Evolutionary conservation across 1,140 invertebrate species (phyloP).

Genomic region (Camponotus vicinus): DNA sequence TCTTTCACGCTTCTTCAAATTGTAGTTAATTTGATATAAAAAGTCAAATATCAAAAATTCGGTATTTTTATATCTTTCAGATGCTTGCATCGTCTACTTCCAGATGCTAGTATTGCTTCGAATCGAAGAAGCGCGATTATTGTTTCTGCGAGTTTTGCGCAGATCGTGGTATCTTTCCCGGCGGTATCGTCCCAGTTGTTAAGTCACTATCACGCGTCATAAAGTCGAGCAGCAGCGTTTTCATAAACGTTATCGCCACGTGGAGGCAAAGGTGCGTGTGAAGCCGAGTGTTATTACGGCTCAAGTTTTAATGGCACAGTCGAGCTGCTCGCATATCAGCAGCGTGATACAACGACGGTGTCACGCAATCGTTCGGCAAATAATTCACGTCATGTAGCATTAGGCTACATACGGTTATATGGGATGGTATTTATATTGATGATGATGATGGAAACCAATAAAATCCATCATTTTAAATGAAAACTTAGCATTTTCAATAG

Average conservation of each 20-base stretch:
- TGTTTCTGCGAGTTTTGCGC: slow-evolving; percentile 13
- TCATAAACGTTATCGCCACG: slow-evolving; percentile 75
- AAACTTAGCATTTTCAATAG: neutral
- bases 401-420: neutral
- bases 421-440: neutral
- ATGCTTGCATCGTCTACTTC: no score
- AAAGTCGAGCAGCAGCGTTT: slow-evolving; percentile 73
- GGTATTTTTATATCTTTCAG: neutral
- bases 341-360: slow-evolving; percentile 41
- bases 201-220: slow-evolving; percentile 71
- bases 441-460: neutral
- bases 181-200: slow-evolving; percentile 50
- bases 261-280: slow-evolving; percentile 73
- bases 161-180: slow-evolving; percentile 36
- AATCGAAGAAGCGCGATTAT: neutral
- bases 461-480: neutral
- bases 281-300: slow-evolving; percentile 75
- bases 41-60: neutral
- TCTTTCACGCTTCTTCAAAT: neutral
- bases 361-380: slow-evolving; percentile 67
- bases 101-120: neutral
- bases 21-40: neutral
- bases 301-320: slow-evolving; percentile 73
- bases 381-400: slow-evolving; percentile 57
- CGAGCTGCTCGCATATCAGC: slow-evolving; percentile 63